phyloP scores from a whole-genome alignment of 2,113 vertebrate genomes.

The Caracal caracal region DNA sequence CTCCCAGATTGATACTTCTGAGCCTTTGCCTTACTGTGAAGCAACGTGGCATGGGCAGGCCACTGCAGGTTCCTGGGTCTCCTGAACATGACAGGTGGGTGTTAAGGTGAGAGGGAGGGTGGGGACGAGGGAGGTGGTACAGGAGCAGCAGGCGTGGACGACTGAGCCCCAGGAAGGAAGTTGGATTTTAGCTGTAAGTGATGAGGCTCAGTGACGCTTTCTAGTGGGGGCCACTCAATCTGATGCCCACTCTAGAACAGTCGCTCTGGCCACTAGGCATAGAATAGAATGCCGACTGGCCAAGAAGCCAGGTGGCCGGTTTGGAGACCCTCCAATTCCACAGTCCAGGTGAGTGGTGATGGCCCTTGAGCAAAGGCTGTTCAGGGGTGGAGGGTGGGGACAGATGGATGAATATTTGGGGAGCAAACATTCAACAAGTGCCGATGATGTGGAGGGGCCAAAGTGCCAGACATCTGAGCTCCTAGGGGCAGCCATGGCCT shows the following conservation, averaged over 20 bases:
- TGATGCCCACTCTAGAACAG: not conserved
- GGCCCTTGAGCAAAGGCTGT: not conserved
- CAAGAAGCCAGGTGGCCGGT: not conserved
- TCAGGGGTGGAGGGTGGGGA: no score
- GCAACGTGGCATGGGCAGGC: not conserved
- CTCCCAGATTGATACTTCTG: not conserved
- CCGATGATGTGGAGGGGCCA: not conserved
- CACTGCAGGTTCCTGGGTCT: not conserved
- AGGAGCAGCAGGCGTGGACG: accelerated
- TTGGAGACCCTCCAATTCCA: not conserved
- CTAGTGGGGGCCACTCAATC: not conserved
- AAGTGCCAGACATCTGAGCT: not conserved
- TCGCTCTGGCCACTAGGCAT: not conserved
- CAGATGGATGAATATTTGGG: not conserved
- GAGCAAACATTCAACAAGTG: not conserved
- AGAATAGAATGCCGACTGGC: not conserved
- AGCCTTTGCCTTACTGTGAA: not conserved
- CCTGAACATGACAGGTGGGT: not conserved
- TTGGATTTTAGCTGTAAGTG: not conserved
- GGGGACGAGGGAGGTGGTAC: not conserved
- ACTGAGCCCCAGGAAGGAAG: not conserved
- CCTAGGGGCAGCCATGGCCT: not conserved
- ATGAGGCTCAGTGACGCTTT: not conserved
- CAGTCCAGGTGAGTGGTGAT: not conserved
- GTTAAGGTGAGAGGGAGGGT: not conserved